Base-by-base conservation (phyloP, 2,797 vertebrate genomes). In the Cryptoprocta ferox region DNA sequence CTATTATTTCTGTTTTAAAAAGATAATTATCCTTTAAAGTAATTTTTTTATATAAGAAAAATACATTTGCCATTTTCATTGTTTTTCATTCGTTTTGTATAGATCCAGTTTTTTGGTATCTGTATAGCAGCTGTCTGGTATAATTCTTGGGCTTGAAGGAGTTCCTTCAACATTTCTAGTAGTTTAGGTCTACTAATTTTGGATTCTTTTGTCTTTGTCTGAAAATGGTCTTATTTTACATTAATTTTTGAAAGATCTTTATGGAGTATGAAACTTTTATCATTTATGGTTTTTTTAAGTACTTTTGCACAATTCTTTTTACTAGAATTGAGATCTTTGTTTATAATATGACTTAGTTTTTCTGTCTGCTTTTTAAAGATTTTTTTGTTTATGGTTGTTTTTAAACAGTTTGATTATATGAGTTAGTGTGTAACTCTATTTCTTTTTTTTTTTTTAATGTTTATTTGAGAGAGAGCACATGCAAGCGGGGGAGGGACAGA, bases 141-240 rank as follows among this genome's bases (percentile, higher is more conserved):
- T 80, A 71, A 71, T 59, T 28, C 70, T 94, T 65, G 2, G 63
- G 6, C 26, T 73, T 85, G 42, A 68, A 81, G 39, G n/a, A 56
- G 73, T 89, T 89, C 39, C 30, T 84, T 73, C 35, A 91, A 56
- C 35, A 71, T 92, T 83, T 89, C 73, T 96, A 18, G 12, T 76
- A 68, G 75, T 61, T 90, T 45, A 61, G 53, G 6, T 84, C 24
- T 83, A 28, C 16, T 78, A 28, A 65, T 50, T 93, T 63, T 63
- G 13, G 42, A n/a, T 53, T 19, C 8, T 84, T 91, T 83, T 81
- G 56, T 73, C 5, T 53, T 88, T 68, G 24, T n/a, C 45, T 86
- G 42, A 68, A 95, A 91, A n/a, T 80, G 39, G 48, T 15, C 42
- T 32, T 80, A 48, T 48, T 86, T 85, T 66, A 0, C 19, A 28